Conservation (phyloP, 2,113 vertebrate genomes). For the Actenoides hombroni region DNA sequence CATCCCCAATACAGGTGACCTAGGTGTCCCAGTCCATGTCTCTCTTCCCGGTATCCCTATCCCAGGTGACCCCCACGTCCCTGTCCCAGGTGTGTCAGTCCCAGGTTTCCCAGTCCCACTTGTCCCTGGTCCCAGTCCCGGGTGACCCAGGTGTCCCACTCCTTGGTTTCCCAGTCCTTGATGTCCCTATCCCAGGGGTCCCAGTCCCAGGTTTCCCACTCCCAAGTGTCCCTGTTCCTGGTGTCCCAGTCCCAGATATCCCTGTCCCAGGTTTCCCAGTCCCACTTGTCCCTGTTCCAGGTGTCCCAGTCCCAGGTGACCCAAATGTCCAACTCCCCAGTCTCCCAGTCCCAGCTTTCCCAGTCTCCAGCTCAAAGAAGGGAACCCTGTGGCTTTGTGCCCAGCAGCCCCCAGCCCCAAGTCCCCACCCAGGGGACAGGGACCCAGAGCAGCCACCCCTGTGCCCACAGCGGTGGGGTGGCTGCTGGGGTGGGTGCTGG, state of each 20-base stretch:
- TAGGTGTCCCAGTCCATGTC: not conserved
- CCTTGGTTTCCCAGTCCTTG: not conserved
- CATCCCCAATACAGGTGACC: not conserved
- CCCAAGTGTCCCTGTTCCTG: not conserved
- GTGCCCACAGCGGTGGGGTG: too few relatives aligned
- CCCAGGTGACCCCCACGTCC: not conserved
- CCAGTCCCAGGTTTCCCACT: too few relatives aligned
- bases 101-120: not conserved
- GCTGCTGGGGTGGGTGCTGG: too few relatives aligned
- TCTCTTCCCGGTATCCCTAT: too few relatives aligned
- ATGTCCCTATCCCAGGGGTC: too few relatives aligned
- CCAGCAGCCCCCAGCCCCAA: too few relatives aligned
- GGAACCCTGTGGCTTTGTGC: not conserved
- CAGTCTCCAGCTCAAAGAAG: too few relatives aligned
- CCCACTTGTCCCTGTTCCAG: not conserved
- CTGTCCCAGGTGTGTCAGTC: not conserved
- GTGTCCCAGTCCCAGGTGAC: too few relatives aligned
- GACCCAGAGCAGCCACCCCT: not conserved
- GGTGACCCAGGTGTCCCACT: not conserved
- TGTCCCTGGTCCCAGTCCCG: not conserved
- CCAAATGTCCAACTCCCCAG: not conserved
- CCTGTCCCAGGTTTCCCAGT: too few relatives aligned
- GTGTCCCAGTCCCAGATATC: not conserved
- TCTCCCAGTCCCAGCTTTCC: not conserved
- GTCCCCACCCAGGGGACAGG: too few relatives aligned